Base-by-base conservation (phyloP, 2,797 vertebrate genomes). In the Sebastes hubbsi region DNA sequence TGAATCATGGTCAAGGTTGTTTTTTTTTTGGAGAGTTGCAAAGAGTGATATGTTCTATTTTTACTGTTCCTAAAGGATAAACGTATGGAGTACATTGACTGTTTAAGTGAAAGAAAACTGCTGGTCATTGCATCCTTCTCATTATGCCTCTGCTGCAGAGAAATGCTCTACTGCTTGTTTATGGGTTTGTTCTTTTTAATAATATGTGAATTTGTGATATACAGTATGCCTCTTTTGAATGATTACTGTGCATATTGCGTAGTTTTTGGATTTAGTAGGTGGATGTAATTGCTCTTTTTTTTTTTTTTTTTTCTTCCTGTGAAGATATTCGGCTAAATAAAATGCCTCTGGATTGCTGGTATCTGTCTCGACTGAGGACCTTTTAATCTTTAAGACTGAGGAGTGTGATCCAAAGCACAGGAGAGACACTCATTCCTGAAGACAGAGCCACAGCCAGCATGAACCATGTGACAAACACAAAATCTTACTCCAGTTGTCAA, bases 271-370 rank as follows among this genome's bases (percentile, higher is more conserved):
- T 78, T 85, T 83, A 80, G 49, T 89, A 90, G 75, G 77, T 91
- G 84, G 81, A 86, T 91, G 86, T 93, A 77, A 88, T 76, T 82
- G 77, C 62, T 81, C 30, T 66, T 69, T 80, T 78, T 24, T 34
- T 61, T 34, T 60, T n/a, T 82, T 64, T n/a, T 82, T 87, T 75
- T 20, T 20, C 46, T 20, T 16, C 49, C 71, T 92, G 90, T 94
- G 82, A 91, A 83, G 79, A 86, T 89, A 87, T 90, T 90, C 76
- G 77, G 86, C 82, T 87, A 80, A 94, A 95, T 94, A 94, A 95
- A 95, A 93, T 69, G 88, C 87, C 78, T 88, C 66, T 87, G 78
- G 78, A 86, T 91, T 89, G 87, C 82, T 89, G 84, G 81, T 82
- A 84, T 83, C 46, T 81, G 70, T 89, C 67, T 85, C 5, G 42